Percentiles rank a stretch among this genome's conserved stretches.
Evolutionary conservation across 2,797 vertebrate species (phyloP).

Genomic region (Pseudochromis fuscus): DNA sequence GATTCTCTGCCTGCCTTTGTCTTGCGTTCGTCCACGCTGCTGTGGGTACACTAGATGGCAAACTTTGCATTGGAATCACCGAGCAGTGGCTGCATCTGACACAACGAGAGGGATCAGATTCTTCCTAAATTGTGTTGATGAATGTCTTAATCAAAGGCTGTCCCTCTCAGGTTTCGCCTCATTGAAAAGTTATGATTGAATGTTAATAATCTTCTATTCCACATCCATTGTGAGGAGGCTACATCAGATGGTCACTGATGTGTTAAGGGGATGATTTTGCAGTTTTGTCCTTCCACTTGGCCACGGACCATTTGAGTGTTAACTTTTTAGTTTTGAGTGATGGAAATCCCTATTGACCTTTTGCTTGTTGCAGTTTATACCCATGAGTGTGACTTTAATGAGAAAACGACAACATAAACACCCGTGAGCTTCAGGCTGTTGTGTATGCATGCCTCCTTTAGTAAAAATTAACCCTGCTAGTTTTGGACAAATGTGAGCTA

Average conservation of each 20-base stretch:
- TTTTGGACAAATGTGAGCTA: slow-evolving; percentile 52
- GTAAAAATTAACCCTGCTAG: slow-evolving; percentile 47
- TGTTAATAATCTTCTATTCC: slow-evolving; percentile 87
- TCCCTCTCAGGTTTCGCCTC: slow-evolving; percentile 86
- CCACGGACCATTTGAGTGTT: slow-evolving; percentile 86
- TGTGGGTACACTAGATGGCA: slow-evolving; percentile 88
- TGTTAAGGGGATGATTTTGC: slow-evolving; percentile 87
- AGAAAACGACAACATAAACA: slow-evolving; percentile 76
- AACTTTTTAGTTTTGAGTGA: slow-evolving; percentile 84
- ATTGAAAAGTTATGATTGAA: slow-evolving; percentile 88
- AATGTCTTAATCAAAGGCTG: slow-evolving; percentile 87
- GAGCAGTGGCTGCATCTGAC: slow-evolving; percentile 64
- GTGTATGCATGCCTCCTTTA: slow-evolving; percentile 52
- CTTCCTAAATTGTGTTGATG: slow-evolving; percentile 85
- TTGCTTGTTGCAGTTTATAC: slow-evolving; percentile 80
- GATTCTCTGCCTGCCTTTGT: slow-evolving; percentile 72
- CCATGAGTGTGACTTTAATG: slow-evolving; percentile 80
- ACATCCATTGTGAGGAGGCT: slow-evolving; percentile 82
- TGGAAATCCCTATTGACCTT: slow-evolving; percentile 86
- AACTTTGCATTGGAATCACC: slow-evolving; percentile 80
- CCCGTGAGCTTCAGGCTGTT: slow-evolving; percentile 63
- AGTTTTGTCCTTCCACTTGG: slow-evolving; percentile 85
- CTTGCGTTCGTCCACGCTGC: slow-evolving; percentile 83
- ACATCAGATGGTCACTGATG: slow-evolving; percentile 84
- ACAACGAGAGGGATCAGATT: slow-evolving; percentile 77